These are phyloP conservation scores for Hormaphis cornu DNA, from an alignment of 1,140 invertebrate genomes.

Conservation along the genomic window DNA sequence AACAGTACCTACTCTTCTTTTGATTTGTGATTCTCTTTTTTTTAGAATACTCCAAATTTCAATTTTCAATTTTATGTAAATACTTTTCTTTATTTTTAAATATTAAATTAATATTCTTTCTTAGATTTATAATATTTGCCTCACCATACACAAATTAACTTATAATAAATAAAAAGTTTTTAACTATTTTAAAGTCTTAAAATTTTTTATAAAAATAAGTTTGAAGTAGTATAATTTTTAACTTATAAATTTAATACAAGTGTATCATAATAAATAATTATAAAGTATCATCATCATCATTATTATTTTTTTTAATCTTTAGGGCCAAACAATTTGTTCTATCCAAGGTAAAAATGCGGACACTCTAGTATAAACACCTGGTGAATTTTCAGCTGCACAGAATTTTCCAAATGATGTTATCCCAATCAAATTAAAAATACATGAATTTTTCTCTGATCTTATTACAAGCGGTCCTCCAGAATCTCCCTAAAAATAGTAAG, in stretches of 20 bases:
- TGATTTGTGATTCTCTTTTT: too few relatives aligned
- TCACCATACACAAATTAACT: too few relatives aligned
- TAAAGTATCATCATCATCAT: not conserved
- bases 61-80: too few relatives aligned
- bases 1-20: too few relatives aligned
- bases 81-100: too few relatives aligned
- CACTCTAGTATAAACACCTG: constrained; percentile 59
- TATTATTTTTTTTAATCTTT: not conserved
- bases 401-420: constrained; percentile 55
- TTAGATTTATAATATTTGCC: too few relatives aligned
- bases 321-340: constrained; percentile 49
- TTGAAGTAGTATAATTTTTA: too few relatives aligned
- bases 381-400: constrained; percentile 47
- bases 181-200: too few relatives aligned
- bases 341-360: constrained; percentile 61
- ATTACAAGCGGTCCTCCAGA: constrained; percentile 53
- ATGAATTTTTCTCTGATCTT: constrained; percentile 45
- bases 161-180: too few relatives aligned
- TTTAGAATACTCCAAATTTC: too few relatives aligned
- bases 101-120: too few relatives aligned
- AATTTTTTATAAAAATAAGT: too few relatives aligned
- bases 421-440: constrained; percentile 49
- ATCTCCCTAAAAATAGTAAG: constrained; percentile 48
- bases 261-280: not conserved
- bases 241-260: not conserved